Base-by-base conservation (phyloP, 2,888 invertebrate genomes). In the Coleophora flavipennella region DNA sequence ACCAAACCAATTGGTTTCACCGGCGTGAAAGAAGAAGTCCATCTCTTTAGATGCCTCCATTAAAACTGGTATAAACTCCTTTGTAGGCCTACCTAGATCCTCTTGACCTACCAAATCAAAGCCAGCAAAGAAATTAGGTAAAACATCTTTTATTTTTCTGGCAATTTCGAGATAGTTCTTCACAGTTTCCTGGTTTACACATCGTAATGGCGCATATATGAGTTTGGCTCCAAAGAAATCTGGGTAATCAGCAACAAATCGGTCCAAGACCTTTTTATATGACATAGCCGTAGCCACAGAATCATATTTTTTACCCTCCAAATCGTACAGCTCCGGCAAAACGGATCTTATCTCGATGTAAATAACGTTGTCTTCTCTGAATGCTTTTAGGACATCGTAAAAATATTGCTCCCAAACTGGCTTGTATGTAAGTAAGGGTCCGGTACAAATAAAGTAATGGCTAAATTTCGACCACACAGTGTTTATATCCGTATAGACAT, bases 31-130 rank as follows among this genome's bases (percentile, higher is more conserved):
- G 57, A 90, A 93, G 53, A 89, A 90, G 38, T 89, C 83, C 4
- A 92, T 66, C 3, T 85, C 66, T 0, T 84, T 64, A 0, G 83
- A 67, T 11, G 85, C 62, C 32, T 74, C 57, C 8, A 83, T 56
- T 4, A 93, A 57, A 46, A 87, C 74, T 0, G 87, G 68, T 0
- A 88, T 60, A 51, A 90, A 92, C 1, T 88, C 77, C 29, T 81
- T 70, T 0, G 90, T 68, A 0, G 91, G 89, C 13, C 71, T 59
- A 0, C 93, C 92, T 40, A 86, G 70, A 55, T 94, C 94, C 69
- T 94, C 94, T 57, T 92, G 92, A 0, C 93, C 93, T 0, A 94
- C 93, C 42, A 95, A 80, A 77, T 94, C 94, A 48, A 94, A 93
- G 9, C 94, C 94, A 10, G 89, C 90, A n/a, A 94, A 67, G 49